Evolutionary conservation across 2,888 invertebrate genomes (phyloP).

Genomic region (Gortyna flavago): DNA sequence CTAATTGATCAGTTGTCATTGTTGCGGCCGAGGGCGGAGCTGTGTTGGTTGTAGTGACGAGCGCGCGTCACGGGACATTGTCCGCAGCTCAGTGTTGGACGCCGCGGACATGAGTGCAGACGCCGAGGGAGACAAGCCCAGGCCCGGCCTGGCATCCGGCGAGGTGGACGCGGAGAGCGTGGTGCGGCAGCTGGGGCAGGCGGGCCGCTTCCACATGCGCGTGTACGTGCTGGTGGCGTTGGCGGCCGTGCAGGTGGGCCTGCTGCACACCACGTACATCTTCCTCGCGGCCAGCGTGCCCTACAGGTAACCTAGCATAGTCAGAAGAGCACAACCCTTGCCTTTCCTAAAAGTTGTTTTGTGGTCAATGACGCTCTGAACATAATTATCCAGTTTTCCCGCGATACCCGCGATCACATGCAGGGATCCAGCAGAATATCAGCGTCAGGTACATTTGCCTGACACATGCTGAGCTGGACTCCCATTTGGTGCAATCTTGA

Average conservation of each 20-base stretch:
- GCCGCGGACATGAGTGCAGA: slow-evolving; percentile 40
- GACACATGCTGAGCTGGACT: too few species aligned
- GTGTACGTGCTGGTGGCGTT: slow-evolving; percentile 79
- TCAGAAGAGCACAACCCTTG: not conserved
- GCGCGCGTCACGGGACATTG: slow-evolving; percentile 27
- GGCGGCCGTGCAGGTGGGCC: slow-evolving; percentile 87
- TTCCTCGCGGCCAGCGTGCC: slow-evolving; percentile 90
- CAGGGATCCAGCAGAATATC: too few species aligned
- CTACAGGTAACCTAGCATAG: slow-evolving; percentile 83
- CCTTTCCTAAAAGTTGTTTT: not conserved
- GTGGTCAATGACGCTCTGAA: not conserved
- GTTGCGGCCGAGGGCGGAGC: slow-evolving; percentile 46
- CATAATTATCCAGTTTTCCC: not conserved
- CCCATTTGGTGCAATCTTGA: too few species aligned
- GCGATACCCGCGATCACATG: too few species aligned
- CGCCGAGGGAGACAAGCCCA: slow-evolving; percentile 22
- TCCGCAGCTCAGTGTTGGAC: slow-evolving; percentile 14
- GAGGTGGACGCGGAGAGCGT: slow-evolving; percentile 76
- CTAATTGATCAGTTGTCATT: slow-evolving; percentile 67
- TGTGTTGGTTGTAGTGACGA: slow-evolving; percentile 29
- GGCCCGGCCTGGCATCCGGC: not conserved
- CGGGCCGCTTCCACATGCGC: slow-evolving; percentile 79
- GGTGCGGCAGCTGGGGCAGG: slow-evolving; percentile 76
- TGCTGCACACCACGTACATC: slow-evolving; percentile 89
- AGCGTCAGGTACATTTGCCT: too few species aligned